Base-by-base conservation (phyloP, 2,888 invertebrate genomes). In the Cataglyphis livida region DNA sequence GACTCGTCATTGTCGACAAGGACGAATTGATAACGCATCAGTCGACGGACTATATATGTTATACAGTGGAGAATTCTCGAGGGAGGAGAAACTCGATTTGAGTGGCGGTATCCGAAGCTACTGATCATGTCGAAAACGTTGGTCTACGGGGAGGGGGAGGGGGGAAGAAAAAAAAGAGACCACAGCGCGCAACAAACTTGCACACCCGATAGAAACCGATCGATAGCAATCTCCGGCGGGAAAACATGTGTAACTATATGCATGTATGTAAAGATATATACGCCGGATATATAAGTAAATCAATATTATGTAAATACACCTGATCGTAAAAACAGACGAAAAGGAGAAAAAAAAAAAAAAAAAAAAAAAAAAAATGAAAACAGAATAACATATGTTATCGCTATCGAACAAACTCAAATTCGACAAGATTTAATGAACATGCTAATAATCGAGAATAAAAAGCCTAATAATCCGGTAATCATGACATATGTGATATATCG, bases 71-170 rank as follows among this genome's bases (percentile, higher is more conserved):
- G 65, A 82, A 66, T 21, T 64, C 64, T 57, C 18, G 81, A 81
- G 83, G 81, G 41, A 44, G 5, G 44, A 7, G 32, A 81, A 87
- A 81, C 66, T 84, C 76, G 62, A 57, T 75, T 85, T 51, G 85
- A 83, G 81, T 66, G 82, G 76, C 82, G 75, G 75, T 70, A 68
- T 79, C 70, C 78, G 75, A 35, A 21, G 74, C 57, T 91, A 92
- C 90, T 90, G 88, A 73, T 75, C 85, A 82, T 81, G 84, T 88
- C 89, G 86, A 90, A 90, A 90, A 91, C 90, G 85, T 92, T 85
- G 84, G 84, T 83, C 79, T 78, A 48, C 9, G 54, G 68, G 51
- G 65, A 21, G 62, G 74, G 38, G 65, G 28, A 28, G 28, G 2
- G 28, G 59, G 74, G 38, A 62, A 78, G 28, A 44, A 21, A 32